Percentiles rank a stretch among this genome's conserved stretches.
Conservation (phyloP, 2,797 vertebrate species). For the Siniperca undulata region DNA sequence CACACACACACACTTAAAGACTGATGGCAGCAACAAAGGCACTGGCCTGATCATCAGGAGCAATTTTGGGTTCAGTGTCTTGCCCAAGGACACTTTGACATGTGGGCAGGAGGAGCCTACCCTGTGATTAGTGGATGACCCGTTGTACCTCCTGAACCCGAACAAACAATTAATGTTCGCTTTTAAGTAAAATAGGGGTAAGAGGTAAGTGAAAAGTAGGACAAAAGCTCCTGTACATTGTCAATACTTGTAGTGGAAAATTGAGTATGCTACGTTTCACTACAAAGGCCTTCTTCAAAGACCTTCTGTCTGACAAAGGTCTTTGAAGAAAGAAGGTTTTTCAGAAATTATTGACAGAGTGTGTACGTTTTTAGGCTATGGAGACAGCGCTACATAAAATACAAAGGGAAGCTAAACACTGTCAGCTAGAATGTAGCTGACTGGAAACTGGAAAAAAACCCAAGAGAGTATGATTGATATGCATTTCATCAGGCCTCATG, state of each 20-base stretch:
- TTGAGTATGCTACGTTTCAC: neutral
- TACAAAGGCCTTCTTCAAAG: constrained; percentile 1
- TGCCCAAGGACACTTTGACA: no score
- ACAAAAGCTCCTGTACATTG: neutral
- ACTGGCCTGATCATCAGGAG: no score
- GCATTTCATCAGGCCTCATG: neutral
- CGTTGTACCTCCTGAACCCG: no score
- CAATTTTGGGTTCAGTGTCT: no score
- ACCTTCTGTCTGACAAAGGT: neutral
- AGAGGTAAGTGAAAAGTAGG: neutral
- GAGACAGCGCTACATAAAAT: neutral
- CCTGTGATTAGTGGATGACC: no score
- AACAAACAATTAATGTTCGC: no score
- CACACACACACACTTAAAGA: no score
- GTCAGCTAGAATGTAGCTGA: neutral
- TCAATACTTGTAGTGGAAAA: neutral
- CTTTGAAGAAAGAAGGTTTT: neutral
- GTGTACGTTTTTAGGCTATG: neutral
- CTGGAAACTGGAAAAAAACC: neutral
- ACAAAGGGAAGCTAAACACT: neutral
- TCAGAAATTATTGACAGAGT: neutral
- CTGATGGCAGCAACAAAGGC: no score
- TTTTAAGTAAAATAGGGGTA: neutral
- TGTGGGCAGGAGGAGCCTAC: no score
- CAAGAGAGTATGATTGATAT: neutral